Percentiles rank a stretch among this genome's conserved stretches.
These are phyloP conservation scores for Hydrolagus colliei DNA, from an alignment of 2,797 vertebrate species.

Conservation along the genomic window DNA sequence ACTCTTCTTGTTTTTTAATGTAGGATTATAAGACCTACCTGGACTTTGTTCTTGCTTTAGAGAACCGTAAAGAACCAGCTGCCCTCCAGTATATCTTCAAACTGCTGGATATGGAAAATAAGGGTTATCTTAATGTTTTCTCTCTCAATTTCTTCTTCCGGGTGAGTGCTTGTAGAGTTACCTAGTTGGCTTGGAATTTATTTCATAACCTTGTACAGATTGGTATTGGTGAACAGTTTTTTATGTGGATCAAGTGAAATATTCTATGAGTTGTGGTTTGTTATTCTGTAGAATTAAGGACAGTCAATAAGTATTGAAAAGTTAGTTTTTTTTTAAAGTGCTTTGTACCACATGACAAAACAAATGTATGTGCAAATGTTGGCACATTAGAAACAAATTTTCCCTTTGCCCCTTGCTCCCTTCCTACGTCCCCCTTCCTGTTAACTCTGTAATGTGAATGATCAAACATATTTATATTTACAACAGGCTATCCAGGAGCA, in stretches of 20 bases:
- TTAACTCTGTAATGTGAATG: too few relatives aligned
- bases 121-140: conserved; percentile 89
- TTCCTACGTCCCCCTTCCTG: too few relatives aligned
- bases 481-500: conserved; percentile 91
- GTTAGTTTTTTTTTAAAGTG: not conserved
- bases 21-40: conserved; percentile 98
- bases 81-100: conserved; percentile 96
- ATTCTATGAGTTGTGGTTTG: not conserved
- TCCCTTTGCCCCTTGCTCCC: too few relatives aligned
- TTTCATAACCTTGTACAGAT: not conserved
- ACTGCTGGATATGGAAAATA: conserved; percentile 94
- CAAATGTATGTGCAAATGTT: not conserved
- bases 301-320: not conserved
- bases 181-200: not conserved
- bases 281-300: not conserved
- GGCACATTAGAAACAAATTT: too few relatives aligned
- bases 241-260: not conserved
- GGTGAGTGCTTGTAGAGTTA: conserved; percentile 57
- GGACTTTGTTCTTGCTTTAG: conserved; percentile 93
- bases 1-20: conserved; percentile 30
- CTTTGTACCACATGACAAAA: not conserved
- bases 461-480: not conserved
- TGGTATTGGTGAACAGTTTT: not conserved
- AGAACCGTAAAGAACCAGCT: conserved; percentile 95
- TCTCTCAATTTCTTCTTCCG: conserved; percentile 97